Evolutionary conservation across 2,888 invertebrate species (phyloP).

Genomic region (Phymatocera aterrima): DNA sequence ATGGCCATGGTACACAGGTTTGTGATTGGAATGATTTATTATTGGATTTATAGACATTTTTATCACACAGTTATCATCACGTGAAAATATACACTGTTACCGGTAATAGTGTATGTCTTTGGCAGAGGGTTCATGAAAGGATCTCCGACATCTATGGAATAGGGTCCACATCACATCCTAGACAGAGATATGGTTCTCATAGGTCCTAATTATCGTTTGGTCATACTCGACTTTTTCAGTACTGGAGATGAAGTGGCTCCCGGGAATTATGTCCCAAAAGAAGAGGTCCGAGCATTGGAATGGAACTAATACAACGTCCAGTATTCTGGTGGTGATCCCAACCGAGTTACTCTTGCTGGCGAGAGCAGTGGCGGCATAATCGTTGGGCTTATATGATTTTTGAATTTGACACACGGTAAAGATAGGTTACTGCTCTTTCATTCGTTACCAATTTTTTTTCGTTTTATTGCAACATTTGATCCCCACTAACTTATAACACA

Average conservation of each 20-base stretch:
- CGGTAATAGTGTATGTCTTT: background rate
- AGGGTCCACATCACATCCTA: background rate
- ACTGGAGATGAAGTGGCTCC: background rate
- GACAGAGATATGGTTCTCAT: background rate
- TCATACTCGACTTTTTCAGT: background rate
- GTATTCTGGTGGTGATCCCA: background rate
- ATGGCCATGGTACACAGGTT: too few species aligned
- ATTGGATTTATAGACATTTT: too few species aligned
- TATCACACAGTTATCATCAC: too few species aligned
- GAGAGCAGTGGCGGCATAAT: background rate
- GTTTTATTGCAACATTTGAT: background rate
- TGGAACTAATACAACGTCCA: background rate
- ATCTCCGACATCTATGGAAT: background rate
- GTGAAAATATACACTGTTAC: background rate
- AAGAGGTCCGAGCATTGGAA: background rate
- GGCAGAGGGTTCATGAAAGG: background rate
- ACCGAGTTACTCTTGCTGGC: background rate
- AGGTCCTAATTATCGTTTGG: background rate
- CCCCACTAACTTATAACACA: background rate
- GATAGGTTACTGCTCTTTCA: too few species aligned
- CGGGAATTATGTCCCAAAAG: background rate
- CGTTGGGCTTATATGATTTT: background rate
- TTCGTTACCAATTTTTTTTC: background rate
- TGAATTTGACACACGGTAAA: background rate
- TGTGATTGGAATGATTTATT: too few species aligned